A percentile compares a stretch with the other conserved stretches of the same genome.
phyloP scores from a whole-genome alignment of 2,113 vertebrate genomes.

The Rostratula benghalensis region DNA sequence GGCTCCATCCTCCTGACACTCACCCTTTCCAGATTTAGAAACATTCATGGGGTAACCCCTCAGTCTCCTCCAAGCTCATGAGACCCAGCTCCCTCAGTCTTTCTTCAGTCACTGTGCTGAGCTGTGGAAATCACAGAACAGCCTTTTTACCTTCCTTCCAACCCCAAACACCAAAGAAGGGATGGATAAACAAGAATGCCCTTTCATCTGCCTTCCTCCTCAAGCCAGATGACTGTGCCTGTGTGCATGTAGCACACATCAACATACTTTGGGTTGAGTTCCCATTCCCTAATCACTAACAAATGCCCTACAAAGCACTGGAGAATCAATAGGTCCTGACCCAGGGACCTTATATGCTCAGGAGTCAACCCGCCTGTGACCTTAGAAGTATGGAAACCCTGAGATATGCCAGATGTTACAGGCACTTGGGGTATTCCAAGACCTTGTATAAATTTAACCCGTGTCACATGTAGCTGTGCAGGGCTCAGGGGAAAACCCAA shows the following conservation, averaged over 20 bases:
- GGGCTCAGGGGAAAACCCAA: neutral
- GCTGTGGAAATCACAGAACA: neutral
- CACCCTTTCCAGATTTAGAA: no score
- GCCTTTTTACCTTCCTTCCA: neutral
- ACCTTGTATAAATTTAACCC: neutral
- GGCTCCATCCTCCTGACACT: no score
- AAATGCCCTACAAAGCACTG: neutral
- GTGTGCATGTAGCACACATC: neutral
- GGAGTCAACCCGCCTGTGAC: neutral
- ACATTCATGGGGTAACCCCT: no score
- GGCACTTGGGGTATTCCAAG: neutral
- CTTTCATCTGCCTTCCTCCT: neutral
- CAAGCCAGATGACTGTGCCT: neutral
- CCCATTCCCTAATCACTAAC: neutral
- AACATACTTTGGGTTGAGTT: neutral
- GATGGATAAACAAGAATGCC: neutral
- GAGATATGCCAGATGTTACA: neutral
- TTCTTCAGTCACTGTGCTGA: neutral
- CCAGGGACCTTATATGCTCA: neutral
- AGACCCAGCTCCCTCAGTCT: no score
- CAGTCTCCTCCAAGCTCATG: no score
- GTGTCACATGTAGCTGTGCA: neutral
- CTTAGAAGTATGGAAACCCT: neutral
- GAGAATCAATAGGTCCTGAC: slow-evolving; percentile 2
- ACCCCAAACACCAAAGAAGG: neutral